These are phyloP conservation scores for Griposia aprilina DNA, from an alignment of 2,888 invertebrate species.

Conservation along the genomic window DNA sequence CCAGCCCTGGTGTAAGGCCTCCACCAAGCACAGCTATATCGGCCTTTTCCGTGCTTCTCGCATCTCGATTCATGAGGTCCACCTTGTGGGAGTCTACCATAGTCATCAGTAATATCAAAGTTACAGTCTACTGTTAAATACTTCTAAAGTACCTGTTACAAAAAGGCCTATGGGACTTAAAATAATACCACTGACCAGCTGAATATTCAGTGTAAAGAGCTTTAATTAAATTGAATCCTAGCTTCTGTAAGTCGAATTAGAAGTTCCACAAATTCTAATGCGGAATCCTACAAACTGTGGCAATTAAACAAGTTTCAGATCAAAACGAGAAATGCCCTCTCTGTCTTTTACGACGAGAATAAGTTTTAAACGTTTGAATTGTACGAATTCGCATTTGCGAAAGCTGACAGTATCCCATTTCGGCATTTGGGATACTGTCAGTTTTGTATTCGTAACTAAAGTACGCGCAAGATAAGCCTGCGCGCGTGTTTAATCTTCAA, in stretches of 20 bases:
- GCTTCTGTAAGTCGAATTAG: constrained; percentile 6
- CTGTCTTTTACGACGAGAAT: background rate
- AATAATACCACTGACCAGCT: background rate
- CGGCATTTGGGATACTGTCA: too few species aligned
- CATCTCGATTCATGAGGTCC: background rate
- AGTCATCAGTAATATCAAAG: background rate
- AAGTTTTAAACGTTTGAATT: background rate
- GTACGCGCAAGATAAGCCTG: too few species aligned
- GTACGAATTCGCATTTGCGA: too few species aligned
- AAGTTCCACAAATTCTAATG: constrained; percentile 22
- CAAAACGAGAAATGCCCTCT: constrained; percentile 6
- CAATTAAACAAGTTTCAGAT: constrained; percentile 30
- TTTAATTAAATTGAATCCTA: constrained; percentile 43
- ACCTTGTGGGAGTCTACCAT: background rate
- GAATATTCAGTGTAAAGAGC: constrained; percentile 2
- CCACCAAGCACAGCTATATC: background rate
- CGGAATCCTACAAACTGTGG: constrained; percentile 6
- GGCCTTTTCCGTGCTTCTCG: background rate
- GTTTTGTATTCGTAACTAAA: background rate
- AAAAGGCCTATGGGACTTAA: background rate
- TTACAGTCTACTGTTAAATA: background rate
- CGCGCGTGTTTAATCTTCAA: too few species aligned
- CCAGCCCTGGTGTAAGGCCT: too few species aligned
- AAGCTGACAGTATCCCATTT: too few species aligned
- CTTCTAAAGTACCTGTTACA: background rate